These are phyloP conservation scores for Polydrusus pterygomalis DNA, from an alignment of 2,888 invertebrate species.

Conservation along the genomic window DNA sequence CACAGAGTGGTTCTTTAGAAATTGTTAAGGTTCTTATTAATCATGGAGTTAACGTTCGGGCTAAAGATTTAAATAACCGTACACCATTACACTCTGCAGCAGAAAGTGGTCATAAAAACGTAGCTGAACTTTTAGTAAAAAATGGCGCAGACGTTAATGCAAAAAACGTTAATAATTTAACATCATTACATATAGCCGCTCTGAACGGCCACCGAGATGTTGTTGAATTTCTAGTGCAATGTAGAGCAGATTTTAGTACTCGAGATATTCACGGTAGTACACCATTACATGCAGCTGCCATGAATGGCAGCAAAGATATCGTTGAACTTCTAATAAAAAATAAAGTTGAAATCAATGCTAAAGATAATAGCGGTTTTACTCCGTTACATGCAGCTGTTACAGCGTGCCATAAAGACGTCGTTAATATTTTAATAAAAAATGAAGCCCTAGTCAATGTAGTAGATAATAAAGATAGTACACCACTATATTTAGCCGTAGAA, in stretches of 20 bases:
- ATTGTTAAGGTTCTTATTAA: conserved; percentile 1
- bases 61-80: conserved; percentile 39
- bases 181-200: conserved; percentile 72
- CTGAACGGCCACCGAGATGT: conserved; percentile 70
- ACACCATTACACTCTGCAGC: conserved; percentile 63
- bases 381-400: no score
- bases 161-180: conserved; percentile 3
- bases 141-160: conserved; percentile 45
- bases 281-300: conserved; percentile 52
- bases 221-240: no score
- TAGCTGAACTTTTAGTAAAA: conserved; percentile 52
- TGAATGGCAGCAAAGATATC: conserved; percentile 27
- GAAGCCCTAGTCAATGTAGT: conserved; percentile 28
- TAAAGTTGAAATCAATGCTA: conserved; percentile 3
- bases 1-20: conserved; percentile 3
- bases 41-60: conserved; percentile 20
- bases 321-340: conserved; percentile 7
- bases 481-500: conserved; percentile 74
- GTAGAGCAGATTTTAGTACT: background rate
- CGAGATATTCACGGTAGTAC: conserved; percentile 33
- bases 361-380: no score
- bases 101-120: conserved; percentile 57
- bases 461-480: conserved; percentile 66
- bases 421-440: no score
- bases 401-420: no score